Evolutionary conservation across 1,140 invertebrate genomes (phyloP).

Genomic region (Achroia grisella): DNA sequence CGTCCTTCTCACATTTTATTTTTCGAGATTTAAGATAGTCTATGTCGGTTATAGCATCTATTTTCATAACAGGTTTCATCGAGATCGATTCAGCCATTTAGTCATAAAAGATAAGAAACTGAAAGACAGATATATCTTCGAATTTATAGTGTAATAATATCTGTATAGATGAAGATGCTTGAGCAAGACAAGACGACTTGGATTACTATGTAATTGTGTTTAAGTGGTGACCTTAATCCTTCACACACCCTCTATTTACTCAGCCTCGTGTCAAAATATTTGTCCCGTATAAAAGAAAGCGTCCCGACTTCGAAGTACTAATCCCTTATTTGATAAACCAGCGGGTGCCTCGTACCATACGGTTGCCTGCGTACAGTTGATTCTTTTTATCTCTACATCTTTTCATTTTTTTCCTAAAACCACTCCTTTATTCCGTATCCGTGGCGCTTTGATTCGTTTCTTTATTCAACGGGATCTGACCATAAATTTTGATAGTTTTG

Average conservation of each 20-base stretch:
- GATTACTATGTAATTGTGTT: constrained; percentile 11
- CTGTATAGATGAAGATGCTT: no score
- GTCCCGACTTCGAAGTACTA: constrained; percentile 46
- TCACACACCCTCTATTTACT: constrained; percentile 49
- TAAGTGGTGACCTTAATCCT: constrained; percentile 39
- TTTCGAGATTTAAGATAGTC: no score
- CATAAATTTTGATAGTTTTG: constrained; percentile 66
- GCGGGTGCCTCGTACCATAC: constrained; percentile 48
- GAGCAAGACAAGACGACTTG: no score
- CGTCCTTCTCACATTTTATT: no score
- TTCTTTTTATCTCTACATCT: constrained; percentile 61
- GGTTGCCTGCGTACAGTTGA: constrained; percentile 54
- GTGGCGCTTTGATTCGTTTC: constrained; percentile 65
- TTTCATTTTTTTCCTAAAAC: constrained; percentile 49
- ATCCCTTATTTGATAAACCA: constrained; percentile 69
- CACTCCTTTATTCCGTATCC: constrained; percentile 49
- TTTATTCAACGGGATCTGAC: constrained; percentile 65
- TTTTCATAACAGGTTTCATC: no score
- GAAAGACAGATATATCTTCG: no score
- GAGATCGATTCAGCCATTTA: no score
- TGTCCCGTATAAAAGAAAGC: constrained; percentile 45
- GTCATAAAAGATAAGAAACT: no score
- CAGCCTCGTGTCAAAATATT: constrained; percentile 63
- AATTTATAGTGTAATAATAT: no score
- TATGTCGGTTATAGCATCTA: no score